A percentile compares a stretch with the other conserved stretches of the same genome.
These are phyloP conservation scores for Halocynthia roretzi DNA, from an alignment of 23 tunicate genomes.

Conservation along the genomic window DNA sequence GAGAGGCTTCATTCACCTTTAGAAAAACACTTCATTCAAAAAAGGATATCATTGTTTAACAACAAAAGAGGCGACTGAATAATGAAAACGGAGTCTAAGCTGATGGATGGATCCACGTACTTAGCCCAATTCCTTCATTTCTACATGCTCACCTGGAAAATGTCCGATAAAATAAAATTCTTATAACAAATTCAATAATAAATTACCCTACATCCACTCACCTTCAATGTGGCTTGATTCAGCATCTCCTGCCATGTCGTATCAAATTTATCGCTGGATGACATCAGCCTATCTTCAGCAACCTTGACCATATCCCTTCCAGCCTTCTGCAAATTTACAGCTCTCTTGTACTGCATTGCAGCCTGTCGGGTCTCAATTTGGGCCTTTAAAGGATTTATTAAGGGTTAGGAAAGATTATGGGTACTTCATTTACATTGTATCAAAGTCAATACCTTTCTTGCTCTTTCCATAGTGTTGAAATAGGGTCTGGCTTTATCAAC, in stretches of 20 bases:
- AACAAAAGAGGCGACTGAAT: background rate
- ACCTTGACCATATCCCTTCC: conserved; percentile 86
- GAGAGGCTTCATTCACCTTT: conserved; percentile 82
- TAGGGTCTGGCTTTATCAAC: conserved; percentile 76
- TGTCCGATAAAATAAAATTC: background rate
- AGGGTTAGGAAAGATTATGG: background rate
- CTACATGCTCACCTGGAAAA: background rate
- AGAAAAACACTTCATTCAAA: background rate
- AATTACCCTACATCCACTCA: conserved; percentile 4
- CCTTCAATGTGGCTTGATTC: conserved; percentile 85
- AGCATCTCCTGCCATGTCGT: conserved; percentile 96
- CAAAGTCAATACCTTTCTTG: conserved; percentile 43
- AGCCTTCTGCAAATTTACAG: conserved; percentile 75
- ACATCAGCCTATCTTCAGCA: conserved; percentile 76
- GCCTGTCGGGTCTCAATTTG: conserved; percentile 83
- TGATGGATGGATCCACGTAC: background rate
- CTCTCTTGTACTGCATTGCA: conserved; percentile 76
- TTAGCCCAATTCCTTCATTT: background rate
- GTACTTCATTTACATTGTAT: background rate
- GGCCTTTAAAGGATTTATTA: background rate
- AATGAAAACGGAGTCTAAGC: background rate
- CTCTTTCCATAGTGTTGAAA: conserved; percentile 72
- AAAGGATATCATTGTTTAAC: background rate
- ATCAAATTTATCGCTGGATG: conserved; percentile 67
- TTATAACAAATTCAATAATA: background rate